Base-by-base conservation (phyloP, 2,113 vertebrate species). In the Cyanoliseus patagonus region DNA sequence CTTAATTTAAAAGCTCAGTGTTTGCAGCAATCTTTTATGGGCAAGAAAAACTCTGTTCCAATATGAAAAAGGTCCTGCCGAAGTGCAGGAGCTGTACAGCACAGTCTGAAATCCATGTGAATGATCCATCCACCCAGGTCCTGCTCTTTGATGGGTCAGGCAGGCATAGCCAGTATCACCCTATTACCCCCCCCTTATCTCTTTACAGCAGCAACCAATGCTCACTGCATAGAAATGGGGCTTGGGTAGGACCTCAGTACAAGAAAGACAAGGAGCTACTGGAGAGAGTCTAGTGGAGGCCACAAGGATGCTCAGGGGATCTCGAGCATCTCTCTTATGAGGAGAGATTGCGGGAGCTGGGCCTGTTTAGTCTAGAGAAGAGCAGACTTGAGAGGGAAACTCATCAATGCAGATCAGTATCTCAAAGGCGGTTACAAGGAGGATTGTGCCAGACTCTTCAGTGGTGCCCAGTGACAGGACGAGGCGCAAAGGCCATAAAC, bases 1-100 rank as follows among this genome's bases (percentile, higher is more conserved):
- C 75, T 95, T 97, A 95, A 97, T 97, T 97, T 97, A 97, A 95
- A 97, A 97, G 83, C 92, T 97, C 66, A 3, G 75, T 76, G 86
- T 95, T 94, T 55, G 49, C 88, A 89, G 80, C 92, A 68, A 42
- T 89, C 41, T 93, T 96, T 90, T 75, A 49, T 9, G 3, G 85
- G 68, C 68, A 86, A 86, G 64, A 66, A 94, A 62, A 90, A 94
- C 64, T 70, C 63, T 94, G 93, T 86, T 94, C 33, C 55, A 70
- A 93, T 64, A 74, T 24, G 66, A 72, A 82, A 94, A 64, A 31
- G 33, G 35, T 37, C 66, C 7, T 5, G 3, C 28, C 44, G 27
- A 94, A 57, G 27, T 33, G 17, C 31, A 12, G 47, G 24, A 83
- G 20, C 51, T 33, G 46, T 41, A 39, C 7, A 27, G 41, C 75